Evolutionary conservation across 1,140 invertebrate genomes (phyloP).

Genomic region (Neodiprion virginianus): DNA sequence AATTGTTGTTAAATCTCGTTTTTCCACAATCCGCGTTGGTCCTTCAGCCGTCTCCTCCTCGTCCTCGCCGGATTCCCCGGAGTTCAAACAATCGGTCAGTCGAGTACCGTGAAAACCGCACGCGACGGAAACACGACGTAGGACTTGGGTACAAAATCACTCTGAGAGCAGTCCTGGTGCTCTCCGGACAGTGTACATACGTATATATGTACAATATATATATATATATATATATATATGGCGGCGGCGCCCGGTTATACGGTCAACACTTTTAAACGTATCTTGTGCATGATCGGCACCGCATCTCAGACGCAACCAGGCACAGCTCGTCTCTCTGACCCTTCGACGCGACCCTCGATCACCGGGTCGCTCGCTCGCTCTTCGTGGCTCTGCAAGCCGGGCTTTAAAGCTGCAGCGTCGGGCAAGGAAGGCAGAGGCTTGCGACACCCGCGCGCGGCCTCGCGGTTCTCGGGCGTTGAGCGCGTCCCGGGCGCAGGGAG

Average conservation of each 20-base stretch:
- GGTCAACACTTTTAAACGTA: background rate
- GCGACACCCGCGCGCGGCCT: background rate
- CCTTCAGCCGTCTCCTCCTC: slow-evolving; percentile 17
- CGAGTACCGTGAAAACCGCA: no score
- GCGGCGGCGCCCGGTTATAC: background rate
- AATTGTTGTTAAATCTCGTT: background rate
- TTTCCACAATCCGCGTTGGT: slow-evolving; percentile 25
- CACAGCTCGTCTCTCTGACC: slow-evolving; percentile 21
- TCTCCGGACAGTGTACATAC: no score
- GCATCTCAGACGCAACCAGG: slow-evolving; percentile 11
- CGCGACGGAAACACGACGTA: no score
- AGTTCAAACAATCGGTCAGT: background rate
- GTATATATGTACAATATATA: no score
- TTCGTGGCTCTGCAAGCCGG: slow-evolving; percentile 17
- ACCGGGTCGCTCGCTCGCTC: slow-evolving; percentile 20
- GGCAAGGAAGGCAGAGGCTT: background rate
- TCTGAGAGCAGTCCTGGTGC: no score
- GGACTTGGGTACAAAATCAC: no score
- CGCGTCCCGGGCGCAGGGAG: slow-evolving; percentile 60
- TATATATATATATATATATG: no score
- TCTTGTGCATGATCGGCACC: background rate
- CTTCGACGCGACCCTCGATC: slow-evolving; percentile 22
- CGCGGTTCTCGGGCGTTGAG: slow-evolving; percentile 24
- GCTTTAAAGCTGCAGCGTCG: slow-evolving; percentile 26
- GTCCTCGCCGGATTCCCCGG: background rate